Conservation (phyloP, 2,113 vertebrate species). For the Dinomys branickii region DNA sequence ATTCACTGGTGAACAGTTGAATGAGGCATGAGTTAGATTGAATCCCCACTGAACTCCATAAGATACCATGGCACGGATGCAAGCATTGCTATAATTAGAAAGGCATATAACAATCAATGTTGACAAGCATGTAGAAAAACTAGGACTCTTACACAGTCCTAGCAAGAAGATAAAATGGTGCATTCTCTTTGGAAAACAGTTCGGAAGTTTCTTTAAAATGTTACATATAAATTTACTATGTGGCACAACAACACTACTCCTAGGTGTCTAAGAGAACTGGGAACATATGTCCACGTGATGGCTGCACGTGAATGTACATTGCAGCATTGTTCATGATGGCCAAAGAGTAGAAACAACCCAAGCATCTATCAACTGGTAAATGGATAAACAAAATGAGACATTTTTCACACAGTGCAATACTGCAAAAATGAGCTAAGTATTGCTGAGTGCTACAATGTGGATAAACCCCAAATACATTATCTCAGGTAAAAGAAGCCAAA, state of each 20-base stretch:
- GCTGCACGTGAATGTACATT: background rate
- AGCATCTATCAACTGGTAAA: background rate
- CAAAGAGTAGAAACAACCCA: background rate
- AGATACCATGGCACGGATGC: background rate
- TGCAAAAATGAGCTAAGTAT: slow-evolving; percentile 31
- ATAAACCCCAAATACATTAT: background rate
- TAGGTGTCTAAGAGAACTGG: slow-evolving; percentile 11
- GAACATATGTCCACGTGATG: background rate
- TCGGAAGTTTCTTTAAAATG: background rate
- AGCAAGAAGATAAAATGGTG: background rate
- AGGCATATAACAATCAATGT: background rate
- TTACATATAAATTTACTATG: background rate
- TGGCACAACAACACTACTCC: background rate
- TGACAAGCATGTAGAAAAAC: background rate
- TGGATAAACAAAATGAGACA: slow-evolving; percentile 5
- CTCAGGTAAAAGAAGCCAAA: background rate
- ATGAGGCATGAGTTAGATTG: background rate
- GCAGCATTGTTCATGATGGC: background rate
- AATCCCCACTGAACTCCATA: background rate
- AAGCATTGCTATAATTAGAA: background rate
- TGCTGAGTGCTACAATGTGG: background rate
- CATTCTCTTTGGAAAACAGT: slow-evolving; percentile 31
- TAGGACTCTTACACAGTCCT: background rate
- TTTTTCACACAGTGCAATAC: background rate
- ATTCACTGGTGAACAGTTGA: background rate